Base-by-base conservation (phyloP, 2,113 vertebrate genomes). In the Phocoena phocoena region DNA sequence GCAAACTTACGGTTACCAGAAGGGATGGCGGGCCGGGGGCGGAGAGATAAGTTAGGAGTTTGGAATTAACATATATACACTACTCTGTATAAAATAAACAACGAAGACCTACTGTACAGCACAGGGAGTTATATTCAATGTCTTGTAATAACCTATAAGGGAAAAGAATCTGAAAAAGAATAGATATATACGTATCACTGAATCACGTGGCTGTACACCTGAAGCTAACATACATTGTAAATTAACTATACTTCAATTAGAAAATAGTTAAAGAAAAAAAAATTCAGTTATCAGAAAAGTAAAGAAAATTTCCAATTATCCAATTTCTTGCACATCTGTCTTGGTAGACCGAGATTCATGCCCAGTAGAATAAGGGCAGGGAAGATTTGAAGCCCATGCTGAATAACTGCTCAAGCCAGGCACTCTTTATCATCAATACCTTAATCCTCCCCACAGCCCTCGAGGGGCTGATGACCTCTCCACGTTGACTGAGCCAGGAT, bases 351-450 rank as follows among this genome's bases (percentile, higher is more conserved):
- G 33, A 74, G 67, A 8, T 8, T 50, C 33, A 11, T 14, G 44
- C 25, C 50, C 23, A 25, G 21, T 6, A 50, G 73, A 58, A 21
- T 0, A 60, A 65, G 68, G 15, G 18, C 21, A 60, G 55, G 87
- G 6, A 53, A 47, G 18, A 15, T 33, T 55, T 26, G 8, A 44
- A 25, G 25, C 7, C 17, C 20, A 4, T 0, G 0, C 0, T 1
- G 8, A 13, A 2, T 0, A 1, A 3, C 28, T 5, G 0, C 53
- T 53, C 1, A 10, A 0, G 23, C n/a, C 44, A 31, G 41, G 8
- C 20, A 1, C 20, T 21, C 53, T 20, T 77, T 23, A 5, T 1
- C 26, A 8, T 50, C 38, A 12, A 1, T 3, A 1, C 13, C 0
- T 1, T 0, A 3, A 1, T 3, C 21, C 41, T 25, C 65, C 28